Evolutionary conservation across 2,888 invertebrate species (phyloP).

Genomic region (Tetragonula carbonaria): DNA sequence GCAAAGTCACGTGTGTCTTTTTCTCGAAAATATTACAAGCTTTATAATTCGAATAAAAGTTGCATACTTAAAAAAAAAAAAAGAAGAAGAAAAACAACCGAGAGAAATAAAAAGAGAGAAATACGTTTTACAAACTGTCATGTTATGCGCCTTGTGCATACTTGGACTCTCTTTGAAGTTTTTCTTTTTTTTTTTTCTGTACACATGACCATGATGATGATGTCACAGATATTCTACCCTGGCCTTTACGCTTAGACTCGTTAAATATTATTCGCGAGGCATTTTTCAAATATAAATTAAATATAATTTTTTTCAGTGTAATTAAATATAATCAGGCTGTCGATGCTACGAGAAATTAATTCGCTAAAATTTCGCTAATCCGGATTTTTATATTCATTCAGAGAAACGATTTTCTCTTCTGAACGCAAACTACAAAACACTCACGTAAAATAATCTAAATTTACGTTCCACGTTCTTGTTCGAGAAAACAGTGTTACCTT

Average conservation of each 20-base stretch:
- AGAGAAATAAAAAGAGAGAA: neutral
- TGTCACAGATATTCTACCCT: neutral
- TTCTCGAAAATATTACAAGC: neutral
- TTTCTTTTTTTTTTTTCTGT: neutral
- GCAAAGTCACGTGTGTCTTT: neutral
- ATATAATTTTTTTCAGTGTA: neutral
- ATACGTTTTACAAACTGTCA: neutral
- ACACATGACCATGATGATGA: neutral
- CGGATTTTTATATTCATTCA: too few species aligned
- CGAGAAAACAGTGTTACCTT: too few species aligned
- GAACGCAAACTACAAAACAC: too few species aligned
- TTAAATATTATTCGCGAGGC: neutral
- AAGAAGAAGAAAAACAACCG: neutral
- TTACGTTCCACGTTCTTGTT: too few species aligned
- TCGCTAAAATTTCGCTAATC: too few species aligned
- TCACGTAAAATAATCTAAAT: too few species aligned
- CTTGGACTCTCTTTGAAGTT: neutral
- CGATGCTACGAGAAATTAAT: too few species aligned
- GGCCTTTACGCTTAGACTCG: neutral
- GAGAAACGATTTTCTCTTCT: too few species aligned
- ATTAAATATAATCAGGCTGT: too few species aligned
- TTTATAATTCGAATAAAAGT: neutral
- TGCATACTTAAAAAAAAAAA: neutral
- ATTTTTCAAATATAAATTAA: neutral
- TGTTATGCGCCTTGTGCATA: conserved; percentile 1